Percentiles rank a stretch among this genome's conserved stretches.
Evolutionary conservation across 1,140 invertebrate species (phyloP).

Genomic region (Sarcophaga peregrina): DNA sequence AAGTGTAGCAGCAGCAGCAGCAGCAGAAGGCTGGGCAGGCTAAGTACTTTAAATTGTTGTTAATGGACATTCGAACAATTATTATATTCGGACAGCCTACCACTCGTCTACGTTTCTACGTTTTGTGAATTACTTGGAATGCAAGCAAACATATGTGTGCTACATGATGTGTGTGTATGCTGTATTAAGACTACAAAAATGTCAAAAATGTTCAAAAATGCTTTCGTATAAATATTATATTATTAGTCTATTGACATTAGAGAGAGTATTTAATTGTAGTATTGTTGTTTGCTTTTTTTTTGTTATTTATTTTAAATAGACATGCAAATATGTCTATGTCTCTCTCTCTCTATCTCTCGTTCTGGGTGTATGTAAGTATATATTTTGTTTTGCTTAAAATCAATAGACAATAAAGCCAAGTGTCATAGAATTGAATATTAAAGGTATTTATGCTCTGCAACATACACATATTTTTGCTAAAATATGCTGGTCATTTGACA

Average conservation of each 20-base stretch:
- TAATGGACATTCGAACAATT: not conserved
- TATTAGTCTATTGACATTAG: constrained; percentile 15
- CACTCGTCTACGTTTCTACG: too few relatives aligned
- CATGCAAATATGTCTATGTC: too few relatives aligned
- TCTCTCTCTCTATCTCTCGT: too few relatives aligned
- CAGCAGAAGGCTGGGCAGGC: not conserved
- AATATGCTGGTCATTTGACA: constrained; percentile 18
- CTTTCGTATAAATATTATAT: not conserved
- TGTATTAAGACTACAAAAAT: not conserved
- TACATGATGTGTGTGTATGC: not conserved
- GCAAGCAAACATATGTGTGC: not conserved
- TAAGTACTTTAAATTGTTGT: not conserved
- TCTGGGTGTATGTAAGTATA: too few relatives aligned
- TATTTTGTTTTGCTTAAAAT: not conserved
- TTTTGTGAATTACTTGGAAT: not conserved
- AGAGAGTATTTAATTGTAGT: not conserved
- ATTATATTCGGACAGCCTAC: not conserved
- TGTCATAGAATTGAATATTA: constrained; percentile 19
- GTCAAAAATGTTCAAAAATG: constrained; percentile 8
- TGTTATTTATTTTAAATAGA: not conserved
- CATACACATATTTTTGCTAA: not conserved
- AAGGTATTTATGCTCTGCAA: constrained; percentile 4
- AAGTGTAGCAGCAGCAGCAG: not conserved
- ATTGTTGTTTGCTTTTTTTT: not conserved
- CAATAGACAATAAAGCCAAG: constrained; percentile 24